Evolutionary conservation across 2,888 invertebrate species (phyloP), one percentile per base, ranked within the genome.

Genomic region (Cotesia congregata): DNA sequence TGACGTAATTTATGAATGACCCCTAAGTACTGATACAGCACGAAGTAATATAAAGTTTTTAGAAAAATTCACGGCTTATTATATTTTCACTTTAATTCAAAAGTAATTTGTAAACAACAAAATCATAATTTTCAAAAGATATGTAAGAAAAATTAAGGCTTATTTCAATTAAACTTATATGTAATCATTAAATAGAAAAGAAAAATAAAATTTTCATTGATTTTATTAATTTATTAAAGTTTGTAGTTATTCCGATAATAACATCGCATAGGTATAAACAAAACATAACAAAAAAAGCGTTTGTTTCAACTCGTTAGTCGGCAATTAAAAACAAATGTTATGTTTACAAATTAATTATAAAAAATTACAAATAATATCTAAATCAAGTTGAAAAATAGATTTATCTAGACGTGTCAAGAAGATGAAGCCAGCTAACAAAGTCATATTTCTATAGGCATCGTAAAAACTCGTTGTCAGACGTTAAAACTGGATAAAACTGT

Each of bases 401-500:
- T 65, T 50, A 69, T 74, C 59, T 77, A 38, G 39, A 7, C 12
- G 50, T 69, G 62, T 77, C 59, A 62, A 62, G 64, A 65, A 40
- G 64, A 61, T 62, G 62, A 64, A 68, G 67, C 6, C 38, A 67
- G 69, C 59, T n/a, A 73, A 72, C 72, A 59, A 12, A 69, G 65
- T 76, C 50, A 41, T 61, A 67, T 71, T 76, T 68, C 50, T 12
- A 12, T 50, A 50, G 50, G 73, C 64, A 65, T 73, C 60, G 69
- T 77, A 73, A 77, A 77, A 77, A 77, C 69, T 59, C 64, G 64
- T 73, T 68, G 50, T 50, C 50, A 69, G 62, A 77, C 69, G 73
- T 77, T 77, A 77, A 74, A 77, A 77, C 69, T 70, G 77, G 73
- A 77, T 77, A 77, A 77, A 77, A 74, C 73, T 77, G 77, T 77